Evolutionary conservation across 2,113 vertebrate species (phyloP).

Genomic region (Phyllostomus hastatus): DNA sequence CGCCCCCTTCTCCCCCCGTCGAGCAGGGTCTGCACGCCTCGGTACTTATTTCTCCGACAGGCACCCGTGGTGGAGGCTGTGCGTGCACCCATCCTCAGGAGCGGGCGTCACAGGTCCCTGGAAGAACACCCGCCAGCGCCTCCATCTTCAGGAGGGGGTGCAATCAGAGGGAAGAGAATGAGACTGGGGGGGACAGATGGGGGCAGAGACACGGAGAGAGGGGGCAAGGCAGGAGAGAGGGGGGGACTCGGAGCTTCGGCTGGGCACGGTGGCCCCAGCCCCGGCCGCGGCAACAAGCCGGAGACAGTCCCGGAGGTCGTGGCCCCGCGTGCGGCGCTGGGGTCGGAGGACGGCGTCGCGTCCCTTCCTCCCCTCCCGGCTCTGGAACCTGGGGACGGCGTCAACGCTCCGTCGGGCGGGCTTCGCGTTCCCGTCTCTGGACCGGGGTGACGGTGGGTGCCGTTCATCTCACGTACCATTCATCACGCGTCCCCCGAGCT

Average conservation of each 20-base stretch:
- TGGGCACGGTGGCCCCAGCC: background rate
- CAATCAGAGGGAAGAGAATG: no score
- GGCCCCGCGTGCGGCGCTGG: fast-evolving
- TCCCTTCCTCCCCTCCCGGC: background rate
- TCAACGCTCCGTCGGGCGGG: background rate
- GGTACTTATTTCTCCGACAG: no score
- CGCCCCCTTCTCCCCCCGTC: background rate
- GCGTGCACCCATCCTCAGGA: fast-evolving
- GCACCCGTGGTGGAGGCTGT: background rate
- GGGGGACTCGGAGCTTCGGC: background rate
- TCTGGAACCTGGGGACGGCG: background rate
- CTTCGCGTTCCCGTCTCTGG: background rate
- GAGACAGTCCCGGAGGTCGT: fast-evolving
- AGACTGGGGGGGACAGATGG: no score
- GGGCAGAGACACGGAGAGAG: background rate
- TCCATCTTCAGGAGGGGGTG: no score
- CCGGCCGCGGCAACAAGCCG: fast-evolving
- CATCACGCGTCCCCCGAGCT: fast-evolving
- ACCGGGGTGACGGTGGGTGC: no score
- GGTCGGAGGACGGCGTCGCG: background rate
- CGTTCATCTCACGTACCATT: fast-evolving
- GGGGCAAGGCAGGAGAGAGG: no score
- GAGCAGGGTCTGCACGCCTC: background rate
- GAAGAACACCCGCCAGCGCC: fast-evolving
- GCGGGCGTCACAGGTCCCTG: no score